Evolutionary conservation across 1,140 invertebrate species (phyloP), one percentile per base, ranked within the genome.

Genomic region (Tigriopus japonicus): DNA sequence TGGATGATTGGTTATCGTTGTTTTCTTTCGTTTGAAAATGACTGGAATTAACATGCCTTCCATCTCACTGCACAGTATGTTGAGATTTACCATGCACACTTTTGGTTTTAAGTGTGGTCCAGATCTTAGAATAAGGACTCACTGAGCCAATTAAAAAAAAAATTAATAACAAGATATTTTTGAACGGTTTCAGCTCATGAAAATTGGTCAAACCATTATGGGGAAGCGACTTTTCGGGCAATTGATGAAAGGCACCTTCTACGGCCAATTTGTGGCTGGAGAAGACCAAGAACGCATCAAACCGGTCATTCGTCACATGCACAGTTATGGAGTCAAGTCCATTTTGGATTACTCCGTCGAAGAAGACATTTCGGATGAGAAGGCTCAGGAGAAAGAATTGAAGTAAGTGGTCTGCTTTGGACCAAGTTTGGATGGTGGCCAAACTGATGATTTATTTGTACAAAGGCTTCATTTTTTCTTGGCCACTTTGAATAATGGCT

Each of bases 321-420:
- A 83, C 40, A 84, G 86, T 49, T 98, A 96, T 74, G 95, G 95
- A 17, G 94, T 98, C 5, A 98, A 98, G 73, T 88, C 93, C 1
- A 97, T 98, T 70, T 80, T 98, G 28, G 94, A 98, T 73, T 98
- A 98, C 75, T 95, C 91, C 60, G 94, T 94, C 9, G 95, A 99
- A 73, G 89, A 96, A 70, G 95, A 99, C 71, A 76, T 98, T 64
- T 81, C 82, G n/a, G 80, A 87, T 66, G 85, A 90, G 66, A 81
- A 88, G 69, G 88, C 91, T 1, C 84, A 86, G 69, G 82, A 88
- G 69, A 79, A 85, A 64, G 91, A 95, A 82, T 81, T 93, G 71
- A 81, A 84, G 90, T 94, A 75, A 78, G 81, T 81, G 15, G 14
- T 28, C 1, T 15, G 21, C 49, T 51, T 35, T 35, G 28, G 3